phyloP scores from a whole-genome alignment of 2,797 vertebrate species.

The Simalia tracyae region DNA sequence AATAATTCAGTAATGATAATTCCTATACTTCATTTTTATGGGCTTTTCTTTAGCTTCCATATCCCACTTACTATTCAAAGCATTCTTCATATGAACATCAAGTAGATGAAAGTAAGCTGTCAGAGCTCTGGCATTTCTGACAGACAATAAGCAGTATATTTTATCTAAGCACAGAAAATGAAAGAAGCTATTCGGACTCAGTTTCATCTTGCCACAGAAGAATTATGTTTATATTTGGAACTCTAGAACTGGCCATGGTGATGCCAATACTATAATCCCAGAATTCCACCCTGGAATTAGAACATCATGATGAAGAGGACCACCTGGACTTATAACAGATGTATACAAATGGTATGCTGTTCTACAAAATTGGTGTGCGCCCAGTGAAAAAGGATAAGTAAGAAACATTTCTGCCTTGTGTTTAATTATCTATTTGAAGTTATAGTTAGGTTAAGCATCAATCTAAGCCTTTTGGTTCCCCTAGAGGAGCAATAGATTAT shows the following conservation, averaged over 20 bases:
- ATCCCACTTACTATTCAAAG: conserved; percentile 52
- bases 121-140: conserved; percentile 52
- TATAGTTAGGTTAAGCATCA: not conserved
- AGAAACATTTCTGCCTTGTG: not conserved
- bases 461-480: not conserved
- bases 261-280: conserved; percentile 5
- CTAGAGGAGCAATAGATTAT: not conserved
- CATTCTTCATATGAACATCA: conserved; percentile 43
- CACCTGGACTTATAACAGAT: not conserved
- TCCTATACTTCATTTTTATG: not conserved
- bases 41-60: not conserved
- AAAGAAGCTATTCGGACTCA: conserved; percentile 56
- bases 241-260: not conserved
- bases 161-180: conserved; percentile 62
- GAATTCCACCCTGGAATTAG: conserved; percentile 46
- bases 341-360: not conserved
- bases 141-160: conserved; percentile 45
- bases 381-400: not conserved
- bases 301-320: not conserved
- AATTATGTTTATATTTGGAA: rapidly evolving
- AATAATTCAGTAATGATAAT: not conserved
- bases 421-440: not conserved
- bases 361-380: not conserved
- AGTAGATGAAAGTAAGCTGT: conserved; percentile 53
- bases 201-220: not conserved